Percentiles rank a stretch among this genome's conserved stretches.
These are phyloP conservation scores for Cryptoblepharus egeriae DNA, from an alignment of 2,797 vertebrate species.

Conservation along the genomic window DNA sequence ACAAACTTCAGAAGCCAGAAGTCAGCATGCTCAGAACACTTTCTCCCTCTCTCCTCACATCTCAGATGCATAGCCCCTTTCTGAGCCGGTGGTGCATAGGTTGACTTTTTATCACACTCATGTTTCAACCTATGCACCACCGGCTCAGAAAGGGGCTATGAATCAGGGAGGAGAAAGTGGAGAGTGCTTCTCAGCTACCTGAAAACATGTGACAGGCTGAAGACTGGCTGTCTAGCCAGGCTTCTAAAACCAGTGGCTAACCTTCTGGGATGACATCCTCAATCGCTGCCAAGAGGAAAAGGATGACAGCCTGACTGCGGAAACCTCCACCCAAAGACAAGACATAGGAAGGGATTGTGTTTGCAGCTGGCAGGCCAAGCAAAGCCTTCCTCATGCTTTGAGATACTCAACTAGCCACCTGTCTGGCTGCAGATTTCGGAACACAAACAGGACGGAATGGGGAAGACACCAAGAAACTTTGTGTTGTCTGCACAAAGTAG, in stretches of 20 bases:
- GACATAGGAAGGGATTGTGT: too few species aligned
- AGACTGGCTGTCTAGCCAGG: too few species aligned
- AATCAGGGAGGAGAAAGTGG: not conserved
- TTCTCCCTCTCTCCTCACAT: not conserved
- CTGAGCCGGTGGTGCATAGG: not conserved
- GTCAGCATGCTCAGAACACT: not conserved
- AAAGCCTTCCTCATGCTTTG: too few species aligned
- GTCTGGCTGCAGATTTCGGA: too few species aligned
- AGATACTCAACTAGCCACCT: too few species aligned
- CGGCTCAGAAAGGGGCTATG: not conserved
- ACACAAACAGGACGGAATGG: not conserved
- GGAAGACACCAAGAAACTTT: not conserved
- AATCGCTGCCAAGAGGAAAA: not conserved
- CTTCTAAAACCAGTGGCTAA: too few species aligned
- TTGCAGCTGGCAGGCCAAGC: too few species aligned
- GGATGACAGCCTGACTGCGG: not conserved
- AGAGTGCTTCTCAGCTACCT: not conserved
- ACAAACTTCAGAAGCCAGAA: not conserved
- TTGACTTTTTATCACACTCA: too few species aligned
- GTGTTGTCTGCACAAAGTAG: not conserved
- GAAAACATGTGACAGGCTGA: too few species aligned
- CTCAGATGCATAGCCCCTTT: not conserved
- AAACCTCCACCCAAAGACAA: not conserved
- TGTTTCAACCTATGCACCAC: not conserved
- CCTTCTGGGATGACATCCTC: too few species aligned